phyloP scores from a whole-genome alignment of 2,888 invertebrate genomes.

The Phymatocera aterrima region DNA sequence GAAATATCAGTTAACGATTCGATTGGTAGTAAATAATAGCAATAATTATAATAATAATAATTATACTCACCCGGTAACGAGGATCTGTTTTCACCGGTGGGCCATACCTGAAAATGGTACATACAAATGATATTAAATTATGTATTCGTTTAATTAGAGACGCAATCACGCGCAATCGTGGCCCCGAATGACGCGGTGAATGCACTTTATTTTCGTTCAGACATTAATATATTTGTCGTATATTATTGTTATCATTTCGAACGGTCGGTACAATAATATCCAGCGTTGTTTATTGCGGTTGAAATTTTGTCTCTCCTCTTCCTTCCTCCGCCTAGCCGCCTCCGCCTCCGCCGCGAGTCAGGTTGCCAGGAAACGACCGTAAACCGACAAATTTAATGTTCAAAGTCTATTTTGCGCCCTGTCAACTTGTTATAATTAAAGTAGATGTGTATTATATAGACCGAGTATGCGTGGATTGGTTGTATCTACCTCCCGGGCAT shows the following conservation, averaged over 20 bases:
- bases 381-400: background rate
- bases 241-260: conserved; percentile 9
- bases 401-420: background rate
- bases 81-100: background rate
- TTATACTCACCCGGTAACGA: conserved; percentile 28
- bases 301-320: background rate
- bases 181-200: background rate
- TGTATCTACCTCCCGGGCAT: background rate
- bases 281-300: background rate
- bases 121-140: conserved; percentile 42
- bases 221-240: background rate
- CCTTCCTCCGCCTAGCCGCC: too few species aligned
- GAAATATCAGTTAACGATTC: too few species aligned
- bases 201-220: conserved; percentile 42
- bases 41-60: too few species aligned
- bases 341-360: background rate
- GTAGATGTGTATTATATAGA: background rate
- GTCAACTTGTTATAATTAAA: conserved; percentile 17
- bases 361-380: background rate
- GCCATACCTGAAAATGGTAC: too few species aligned
- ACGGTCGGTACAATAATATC: background rate
- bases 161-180: conserved; percentile 43
- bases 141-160: conserved; percentile 48
- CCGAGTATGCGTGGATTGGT: background rate
- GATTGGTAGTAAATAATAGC: too few species aligned